Percentiles rank a stretch among this genome's conserved stretches.
phyloP scores from a whole-genome alignment of 2,888 invertebrate species.

The Meganola albula region DNA sequence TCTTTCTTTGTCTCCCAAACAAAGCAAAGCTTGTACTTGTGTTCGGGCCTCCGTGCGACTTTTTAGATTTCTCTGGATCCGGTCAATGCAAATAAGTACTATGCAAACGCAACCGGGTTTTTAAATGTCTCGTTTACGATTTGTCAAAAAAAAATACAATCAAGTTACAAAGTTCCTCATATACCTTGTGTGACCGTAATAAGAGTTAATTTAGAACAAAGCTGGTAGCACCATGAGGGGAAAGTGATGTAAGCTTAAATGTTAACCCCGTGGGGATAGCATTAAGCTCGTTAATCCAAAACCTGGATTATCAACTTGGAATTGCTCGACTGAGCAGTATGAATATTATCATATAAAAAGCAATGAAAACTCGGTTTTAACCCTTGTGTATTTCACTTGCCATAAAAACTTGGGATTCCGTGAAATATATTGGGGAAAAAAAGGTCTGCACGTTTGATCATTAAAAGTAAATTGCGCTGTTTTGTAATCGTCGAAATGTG shows the following conservation, averaged over 20 bases:
- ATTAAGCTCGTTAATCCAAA: constrained; percentile 59
- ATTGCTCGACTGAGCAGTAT: constrained; percentile 61
- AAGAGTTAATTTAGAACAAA: too few relatives aligned
- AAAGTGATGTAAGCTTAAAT: constrained; percentile 39
- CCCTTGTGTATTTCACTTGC: constrained; percentile 62
- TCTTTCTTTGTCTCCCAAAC: too few relatives aligned
- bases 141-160: too few relatives aligned
- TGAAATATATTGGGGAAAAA: constrained; percentile 64
- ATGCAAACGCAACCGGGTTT: too few relatives aligned
- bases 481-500: constrained; percentile 62
- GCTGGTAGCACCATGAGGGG: too few relatives aligned
- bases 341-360: constrained; percentile 68
- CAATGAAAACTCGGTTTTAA: constrained; percentile 65
- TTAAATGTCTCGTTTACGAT: too few relatives aligned
- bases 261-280: constrained; percentile 56
- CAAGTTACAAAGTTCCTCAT: too few relatives aligned
- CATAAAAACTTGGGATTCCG: constrained; percentile 66
- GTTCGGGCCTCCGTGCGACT: too few relatives aligned
- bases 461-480: constrained; percentile 67
- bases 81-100: too few relatives aligned
- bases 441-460: constrained; percentile 63
- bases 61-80: too few relatives aligned
- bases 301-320: constrained; percentile 69
- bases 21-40: too few relatives aligned
- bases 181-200: too few relatives aligned